Conservation (phyloP, 2,113 vertebrate genomes). For the Archilochus colubris region DNA sequence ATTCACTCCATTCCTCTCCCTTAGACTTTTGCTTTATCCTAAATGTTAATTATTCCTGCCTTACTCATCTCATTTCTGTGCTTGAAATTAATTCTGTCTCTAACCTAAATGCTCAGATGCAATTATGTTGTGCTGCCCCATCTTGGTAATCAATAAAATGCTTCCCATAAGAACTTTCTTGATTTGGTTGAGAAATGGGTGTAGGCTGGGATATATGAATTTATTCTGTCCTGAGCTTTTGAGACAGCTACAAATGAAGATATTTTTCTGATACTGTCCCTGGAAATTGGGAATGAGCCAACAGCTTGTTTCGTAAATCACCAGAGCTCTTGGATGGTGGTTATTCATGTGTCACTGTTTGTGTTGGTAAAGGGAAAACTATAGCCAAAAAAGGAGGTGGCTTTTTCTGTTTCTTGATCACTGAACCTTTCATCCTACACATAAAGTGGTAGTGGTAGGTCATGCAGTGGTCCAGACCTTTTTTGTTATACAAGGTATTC, state of each 20-base stretch:
- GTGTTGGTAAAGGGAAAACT: background rate
- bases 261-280: background rate
- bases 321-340: background rate
- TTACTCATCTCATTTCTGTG: slow-evolving; percentile 17
- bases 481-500: background rate
- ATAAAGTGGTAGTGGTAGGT: background rate
- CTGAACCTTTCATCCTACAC: background rate
- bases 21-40: slow-evolving; percentile 20
- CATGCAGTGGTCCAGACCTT: accelerated
- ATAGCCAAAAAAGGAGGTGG: background rate
- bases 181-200: background rate
- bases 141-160: background rate
- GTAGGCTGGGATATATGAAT: background rate
- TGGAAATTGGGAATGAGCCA: background rate
- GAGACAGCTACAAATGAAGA: background rate
- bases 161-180: background rate
- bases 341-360: background rate
- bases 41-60: background rate
- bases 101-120: background rate
- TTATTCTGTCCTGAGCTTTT: background rate
- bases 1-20: slow-evolving; percentile 34
- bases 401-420: background rate
- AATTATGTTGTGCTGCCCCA: background rate
- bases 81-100: slow-evolving; percentile 4
- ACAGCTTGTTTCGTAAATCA: background rate